Evolutionary conservation across 2,797 vertebrate genomes (phyloP).

Genomic region (Poeciliopsis infans): DNA sequence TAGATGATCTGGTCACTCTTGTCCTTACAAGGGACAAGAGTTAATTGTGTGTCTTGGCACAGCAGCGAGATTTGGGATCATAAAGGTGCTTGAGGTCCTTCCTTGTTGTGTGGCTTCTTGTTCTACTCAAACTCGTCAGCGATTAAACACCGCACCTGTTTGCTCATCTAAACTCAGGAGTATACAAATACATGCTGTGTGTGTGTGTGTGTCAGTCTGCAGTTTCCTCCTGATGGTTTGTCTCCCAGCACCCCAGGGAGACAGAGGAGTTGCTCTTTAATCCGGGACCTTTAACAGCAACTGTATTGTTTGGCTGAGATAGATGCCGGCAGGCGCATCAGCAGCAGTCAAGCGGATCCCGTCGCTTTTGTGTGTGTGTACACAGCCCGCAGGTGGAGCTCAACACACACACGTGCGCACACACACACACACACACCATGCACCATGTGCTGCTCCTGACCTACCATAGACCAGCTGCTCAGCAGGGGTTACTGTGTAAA

Average conservation of each 20-base stretch:
- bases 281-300: constrained; percentile 75
- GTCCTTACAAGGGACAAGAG: constrained; percentile 4
- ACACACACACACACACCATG: constrained; percentile 32
- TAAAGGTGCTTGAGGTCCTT: constrained; percentile 29
- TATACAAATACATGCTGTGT: not conserved
- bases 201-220: constrained; percentile 24
- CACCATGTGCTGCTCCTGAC: constrained; percentile 77
- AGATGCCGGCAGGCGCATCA: constrained; percentile 73
- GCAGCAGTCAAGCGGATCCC: constrained; percentile 79
- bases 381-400: constrained; percentile 77
- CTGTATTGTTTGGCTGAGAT: constrained; percentile 73
- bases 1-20: not conserved
- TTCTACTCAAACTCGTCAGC: constrained; percentile 66
- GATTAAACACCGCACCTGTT: constrained; percentile 62
- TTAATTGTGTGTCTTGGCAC: constrained; percentile 7
- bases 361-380: constrained; percentile 76
- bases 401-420: constrained; percentile 36
- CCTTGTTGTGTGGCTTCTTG: constrained; percentile 26
- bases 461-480: constrained; percentile 79
- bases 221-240: constrained; percentile 31
- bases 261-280: constrained; percentile 69
- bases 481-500: constrained; percentile 76
- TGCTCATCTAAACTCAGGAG: constrained; percentile 32
- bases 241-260: constrained; percentile 55
- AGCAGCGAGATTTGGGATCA: constrained; percentile 20